Percentiles rank a stretch among this genome's conserved stretches.
phyloP scores from a whole-genome alignment of 2,888 invertebrate species.

The Brachypterus glaber region DNA sequence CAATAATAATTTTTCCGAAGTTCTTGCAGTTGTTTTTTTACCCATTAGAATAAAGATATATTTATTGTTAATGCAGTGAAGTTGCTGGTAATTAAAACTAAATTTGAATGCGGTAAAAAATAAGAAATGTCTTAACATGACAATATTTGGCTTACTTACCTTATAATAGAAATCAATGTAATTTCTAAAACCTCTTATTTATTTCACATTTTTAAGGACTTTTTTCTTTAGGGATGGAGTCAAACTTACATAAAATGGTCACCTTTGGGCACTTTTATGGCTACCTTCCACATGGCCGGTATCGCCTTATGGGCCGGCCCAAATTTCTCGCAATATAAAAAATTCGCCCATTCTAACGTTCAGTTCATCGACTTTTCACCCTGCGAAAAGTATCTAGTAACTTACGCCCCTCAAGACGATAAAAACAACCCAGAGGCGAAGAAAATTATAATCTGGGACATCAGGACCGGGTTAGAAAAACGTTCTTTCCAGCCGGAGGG shows the following conservation, averaged over 20 bases:
- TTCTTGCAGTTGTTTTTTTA: too few species aligned
- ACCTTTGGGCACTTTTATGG: slow-evolving; percentile 89
- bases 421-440: slow-evolving; percentile 56
- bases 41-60: too few species aligned
- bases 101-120: too few species aligned
- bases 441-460: slow-evolving; percentile 93
- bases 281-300: slow-evolving; percentile 92
- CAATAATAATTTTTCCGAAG: too few species aligned
- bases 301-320: slow-evolving; percentile 97
- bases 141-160: too few species aligned
- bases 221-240: slow-evolving; percentile 86
- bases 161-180: too few species aligned
- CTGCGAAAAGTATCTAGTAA: slow-evolving; percentile 91
- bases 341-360: slow-evolving; percentile 82
- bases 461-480: slow-evolving; percentile 89
- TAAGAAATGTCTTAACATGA: too few species aligned
- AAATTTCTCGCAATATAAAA: slow-evolving; percentile 81
- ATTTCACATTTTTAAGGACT: too few species aligned
- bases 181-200: too few species aligned
- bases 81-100: too few species aligned
- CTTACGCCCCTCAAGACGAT: slow-evolving; percentile 78
- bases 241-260: slow-evolving; percentile 97
- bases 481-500: slow-evolving; percentile 81
- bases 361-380: slow-evolving; percentile 97
- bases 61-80: too few species aligned